Conservation (phyloP, 2,888 invertebrate species). For the Nymphalis polychloros region DNA sequence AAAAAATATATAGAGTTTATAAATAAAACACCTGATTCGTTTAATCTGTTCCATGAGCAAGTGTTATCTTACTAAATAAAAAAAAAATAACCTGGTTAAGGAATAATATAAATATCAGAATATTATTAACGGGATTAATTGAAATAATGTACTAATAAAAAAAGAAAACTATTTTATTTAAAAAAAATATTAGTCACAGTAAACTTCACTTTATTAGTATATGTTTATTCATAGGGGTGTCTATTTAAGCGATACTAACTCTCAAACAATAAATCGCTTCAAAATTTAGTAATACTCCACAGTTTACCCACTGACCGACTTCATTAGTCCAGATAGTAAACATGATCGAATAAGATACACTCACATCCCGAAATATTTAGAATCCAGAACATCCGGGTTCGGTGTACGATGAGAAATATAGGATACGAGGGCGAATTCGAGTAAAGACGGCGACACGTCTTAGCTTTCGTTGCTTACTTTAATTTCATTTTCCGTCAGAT, state of each 20-base stretch:
- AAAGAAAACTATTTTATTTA: too few species aligned
- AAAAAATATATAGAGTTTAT: too few species aligned
- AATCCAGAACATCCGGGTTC: conserved; percentile 48
- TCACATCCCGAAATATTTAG: conserved; percentile 53
- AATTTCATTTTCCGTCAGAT: neutral
- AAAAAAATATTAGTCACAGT: too few species aligned
- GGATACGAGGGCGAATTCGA: conserved; percentile 25
- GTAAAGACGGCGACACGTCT: conserved; percentile 12
- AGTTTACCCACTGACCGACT: conserved; percentile 20
- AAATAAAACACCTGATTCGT: too few species aligned
- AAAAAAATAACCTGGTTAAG: too few species aligned
- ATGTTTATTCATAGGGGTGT: too few species aligned
- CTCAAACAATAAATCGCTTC: neutral
- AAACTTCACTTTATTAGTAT: too few species aligned
- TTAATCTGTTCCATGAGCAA: too few species aligned
- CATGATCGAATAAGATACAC: conserved; percentile 42
- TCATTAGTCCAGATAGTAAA: conserved; percentile 45
- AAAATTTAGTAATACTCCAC: conserved; percentile 5
- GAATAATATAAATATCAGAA: too few species aligned
- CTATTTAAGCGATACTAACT: neutral
- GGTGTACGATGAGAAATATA: conserved; percentile 45
- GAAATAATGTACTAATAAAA: too few species aligned
- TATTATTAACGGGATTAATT: too few species aligned
- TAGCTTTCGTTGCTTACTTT: neutral
- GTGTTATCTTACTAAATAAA: too few species aligned